Percentiles rank a stretch among this genome's conserved stretches.
Evolutionary conservation across 1,140 invertebrate species (phyloP).

Genomic region (Drosophila sp.): DNA sequence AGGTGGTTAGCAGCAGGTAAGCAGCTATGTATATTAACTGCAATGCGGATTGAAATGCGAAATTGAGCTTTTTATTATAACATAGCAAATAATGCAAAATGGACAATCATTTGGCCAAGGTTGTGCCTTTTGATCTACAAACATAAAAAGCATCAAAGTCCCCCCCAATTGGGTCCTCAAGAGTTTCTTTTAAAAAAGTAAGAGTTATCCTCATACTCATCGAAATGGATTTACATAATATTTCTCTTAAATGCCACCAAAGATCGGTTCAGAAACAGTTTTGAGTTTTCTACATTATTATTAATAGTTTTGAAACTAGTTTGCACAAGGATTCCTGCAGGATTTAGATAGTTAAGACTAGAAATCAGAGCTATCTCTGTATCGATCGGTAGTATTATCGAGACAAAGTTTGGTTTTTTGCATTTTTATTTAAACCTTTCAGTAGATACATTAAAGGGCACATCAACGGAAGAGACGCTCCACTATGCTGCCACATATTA

Average conservation of each 20-base stretch:
- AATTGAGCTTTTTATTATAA: constrained; percentile 29
- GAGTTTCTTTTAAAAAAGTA: too few species aligned
- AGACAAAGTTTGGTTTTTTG: background rate
- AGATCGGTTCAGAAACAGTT: too few species aligned
- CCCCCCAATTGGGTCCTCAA: too few species aligned
- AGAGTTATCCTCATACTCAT: too few species aligned
- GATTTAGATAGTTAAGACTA: too few species aligned
- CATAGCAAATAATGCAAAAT: constrained; percentile 37
- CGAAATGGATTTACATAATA: too few species aligned
- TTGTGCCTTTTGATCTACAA: constrained; percentile 2
- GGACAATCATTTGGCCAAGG: constrained; percentile 13
- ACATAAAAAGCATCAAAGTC: background rate
- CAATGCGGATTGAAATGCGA: constrained; percentile 34
- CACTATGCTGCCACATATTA: background rate
- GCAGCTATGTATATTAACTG: constrained; percentile 32
- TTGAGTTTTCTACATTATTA: too few species aligned
- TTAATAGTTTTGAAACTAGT: too few species aligned
- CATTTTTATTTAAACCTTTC: background rate
- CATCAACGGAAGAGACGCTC: background rate
- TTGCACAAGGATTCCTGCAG: too few species aligned
- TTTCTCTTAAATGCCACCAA: too few species aligned
- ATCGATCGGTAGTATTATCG: too few species aligned
- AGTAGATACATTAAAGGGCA: background rate
- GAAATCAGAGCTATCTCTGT: too few species aligned
- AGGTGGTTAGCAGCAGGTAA: background rate